phyloP scores from a whole-genome alignment of 2,888 invertebrate species.

The Adela reaumurella region DNA sequence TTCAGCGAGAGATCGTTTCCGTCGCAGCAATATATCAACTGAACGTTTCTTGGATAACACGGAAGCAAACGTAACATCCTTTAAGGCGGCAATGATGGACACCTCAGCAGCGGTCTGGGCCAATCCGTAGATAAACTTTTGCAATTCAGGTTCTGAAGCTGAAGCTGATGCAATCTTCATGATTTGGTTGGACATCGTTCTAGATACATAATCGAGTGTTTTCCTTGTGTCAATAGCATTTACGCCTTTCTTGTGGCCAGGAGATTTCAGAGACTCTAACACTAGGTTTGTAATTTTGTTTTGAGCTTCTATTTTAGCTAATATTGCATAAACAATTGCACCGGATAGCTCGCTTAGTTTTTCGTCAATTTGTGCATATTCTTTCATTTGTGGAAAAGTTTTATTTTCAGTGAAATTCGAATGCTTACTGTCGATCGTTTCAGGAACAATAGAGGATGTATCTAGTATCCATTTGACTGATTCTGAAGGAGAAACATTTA shows the following conservation, averaged over 20 bases:
- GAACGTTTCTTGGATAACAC: conserved; percentile 44
- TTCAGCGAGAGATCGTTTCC: conserved; percentile 25
- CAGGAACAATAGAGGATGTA: no score
- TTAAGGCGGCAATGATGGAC: conserved; percentile 42
- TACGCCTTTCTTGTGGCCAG: conserved; percentile 42
- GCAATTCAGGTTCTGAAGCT: conserved; percentile 40
- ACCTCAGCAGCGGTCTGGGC: conserved; percentile 48
- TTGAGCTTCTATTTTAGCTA: conserved; percentile 42
- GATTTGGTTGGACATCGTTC: conserved; percentile 42
- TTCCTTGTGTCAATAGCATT: conserved; percentile 46
- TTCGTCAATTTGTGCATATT: conserved; percentile 41
- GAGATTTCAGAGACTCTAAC: conserved; percentile 40
- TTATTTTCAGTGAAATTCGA: no score
- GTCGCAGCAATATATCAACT: conserved; percentile 36
- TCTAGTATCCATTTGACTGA: no score
- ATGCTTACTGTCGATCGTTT: no score
- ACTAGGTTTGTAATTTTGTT: conserved; percentile 48
- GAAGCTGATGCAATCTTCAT: conserved; percentile 37
- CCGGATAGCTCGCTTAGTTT: conserved; percentile 41
- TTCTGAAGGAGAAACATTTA: no score
- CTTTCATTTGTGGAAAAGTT: conserved; percentile 29
- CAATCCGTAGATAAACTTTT: conserved; percentile 42
- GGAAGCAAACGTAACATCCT: conserved; percentile 41
- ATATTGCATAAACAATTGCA: conserved; percentile 40
- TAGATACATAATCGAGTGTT: conserved; percentile 45